Base-by-base conservation (phyloP, 2,888 invertebrate genomes). In the Sinopyrophorus schimmeli region DNA sequence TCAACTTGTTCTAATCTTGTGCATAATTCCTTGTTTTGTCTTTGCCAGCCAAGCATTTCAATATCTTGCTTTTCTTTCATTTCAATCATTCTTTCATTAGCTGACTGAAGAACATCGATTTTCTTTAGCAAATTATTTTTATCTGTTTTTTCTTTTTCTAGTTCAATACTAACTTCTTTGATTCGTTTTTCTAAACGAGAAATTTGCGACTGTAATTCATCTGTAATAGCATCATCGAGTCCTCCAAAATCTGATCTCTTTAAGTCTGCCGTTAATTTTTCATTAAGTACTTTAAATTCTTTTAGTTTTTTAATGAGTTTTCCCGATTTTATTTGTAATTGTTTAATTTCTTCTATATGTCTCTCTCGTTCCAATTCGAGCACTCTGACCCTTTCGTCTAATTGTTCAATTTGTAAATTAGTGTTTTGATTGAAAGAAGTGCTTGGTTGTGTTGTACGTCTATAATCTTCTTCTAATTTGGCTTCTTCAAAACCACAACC, bases 291-390 rank as follows among this genome's bases (percentile, higher is more conserved):
- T 71, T 92, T 93, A 41, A 90, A 80, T 66, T 90, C 87, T 70
- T 92, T 93, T 27, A 93, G 73, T 70, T 92, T 93, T 62, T 87
- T 87, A 59, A 93, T 75, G 55, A 91, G 79, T 74, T 90, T 92
- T 1, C 83, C 81, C 17, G 85, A 82, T 67, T 90, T 90, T 0
- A 82, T 72, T 68, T 88, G 85, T 49, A 80, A 74, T 16, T 80
- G 74, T 54, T 81, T 79, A 5, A 87, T 76, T 58, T 88, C 86
- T 41, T 80, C 77, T 46, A 78, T 74, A 11, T 85, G 69, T 28
- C 74, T 73, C 10, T 80, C 76, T 50, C 81, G 79, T 52, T 84
- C 80, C 1, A 74, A 68, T 59, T 81, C 78, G 3, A 87, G 72
- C 41, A 78, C 75, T 16, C 76, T 70, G n/a, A 87, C 76, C 60